Percentiles rank a stretch among this genome's conserved stretches.
These are phyloP conservation scores for Uropsilus gracilis DNA, from an alignment of 2,113 vertebrate genomes.

Conservation along the genomic window DNA sequence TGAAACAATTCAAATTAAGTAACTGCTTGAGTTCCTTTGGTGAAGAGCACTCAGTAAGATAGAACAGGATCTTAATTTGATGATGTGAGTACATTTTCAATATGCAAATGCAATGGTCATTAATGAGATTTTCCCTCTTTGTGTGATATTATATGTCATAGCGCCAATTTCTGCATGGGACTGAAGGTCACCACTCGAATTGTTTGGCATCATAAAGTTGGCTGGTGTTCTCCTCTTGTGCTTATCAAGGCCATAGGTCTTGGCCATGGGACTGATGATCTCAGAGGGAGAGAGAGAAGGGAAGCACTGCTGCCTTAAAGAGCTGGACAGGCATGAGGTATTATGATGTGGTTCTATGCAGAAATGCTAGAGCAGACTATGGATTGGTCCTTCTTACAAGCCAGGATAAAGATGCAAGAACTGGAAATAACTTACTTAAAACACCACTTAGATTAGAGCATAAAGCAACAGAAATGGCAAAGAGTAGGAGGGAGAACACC, in stretches of 20 bases:
- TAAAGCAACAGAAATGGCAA: neutral
- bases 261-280: fast-evolving
- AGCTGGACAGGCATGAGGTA: fast-evolving
- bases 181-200: neutral
- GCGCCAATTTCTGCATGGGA: too few species aligned
- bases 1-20: neutral
- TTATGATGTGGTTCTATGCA: neutral
- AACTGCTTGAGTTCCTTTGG: neutral
- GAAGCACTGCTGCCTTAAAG: neutral
- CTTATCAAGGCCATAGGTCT: neutral
- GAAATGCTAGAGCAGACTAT: neutral
- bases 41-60: neutral
- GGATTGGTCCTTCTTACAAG: neutral
- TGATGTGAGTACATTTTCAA: neutral
- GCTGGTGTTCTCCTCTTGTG: neutral
- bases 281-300: neutral
- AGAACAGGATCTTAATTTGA: neutral
- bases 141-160: neutral
- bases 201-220: neutral
- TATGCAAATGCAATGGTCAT: neutral
- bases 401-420: neutral
- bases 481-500: neutral
- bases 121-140: neutral
- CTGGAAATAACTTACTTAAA: neutral
- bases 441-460: neutral